Percentiles rank a stretch among this genome's conserved stretches.
Evolutionary conservation across 2,888 invertebrate genomes (phyloP).

Genomic region (Ptilodon capucinus): DNA sequence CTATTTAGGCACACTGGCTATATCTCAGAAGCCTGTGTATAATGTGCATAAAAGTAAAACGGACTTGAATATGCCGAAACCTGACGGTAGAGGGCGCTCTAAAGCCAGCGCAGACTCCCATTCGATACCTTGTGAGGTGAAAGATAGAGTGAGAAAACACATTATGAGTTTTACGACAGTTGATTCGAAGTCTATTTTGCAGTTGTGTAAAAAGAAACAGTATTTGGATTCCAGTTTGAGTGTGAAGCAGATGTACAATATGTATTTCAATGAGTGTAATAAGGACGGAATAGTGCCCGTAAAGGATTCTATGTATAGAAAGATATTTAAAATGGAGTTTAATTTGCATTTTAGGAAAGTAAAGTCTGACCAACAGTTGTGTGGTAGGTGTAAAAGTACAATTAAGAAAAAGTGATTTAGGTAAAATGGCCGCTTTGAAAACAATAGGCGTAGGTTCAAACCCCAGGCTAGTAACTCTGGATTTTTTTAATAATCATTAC

Average conservation of each 20-base stretch:
- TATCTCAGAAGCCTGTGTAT: constrained; percentile 75
- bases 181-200: constrained; percentile 60
- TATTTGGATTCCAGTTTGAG: constrained; percentile 58
- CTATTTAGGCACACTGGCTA: constrained; percentile 71
- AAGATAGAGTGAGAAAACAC: constrained; percentile 66
- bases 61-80: constrained; percentile 71
- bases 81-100: constrained; percentile 67
- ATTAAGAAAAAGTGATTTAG: constrained; percentile 57
- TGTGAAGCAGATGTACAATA: constrained; percentile 67
- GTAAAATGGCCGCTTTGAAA: too few relatives aligned
- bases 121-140: constrained; percentile 56
- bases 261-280: constrained; percentile 60
- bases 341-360: constrained; percentile 66
- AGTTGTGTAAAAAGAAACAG: constrained; percentile 66
- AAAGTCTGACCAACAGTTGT: constrained; percentile 56
- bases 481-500: too few relatives aligned
- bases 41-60: constrained; percentile 73
- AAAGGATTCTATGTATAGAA: constrained; percentile 76
- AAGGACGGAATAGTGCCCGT: constrained; percentile 53
- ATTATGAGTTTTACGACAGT: constrained; percentile 60
- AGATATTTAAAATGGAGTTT: constrained; percentile 70
- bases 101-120: constrained; percentile 66
- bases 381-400: constrained; percentile 64
- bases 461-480: too few relatives aligned
- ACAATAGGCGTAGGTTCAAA: too few relatives aligned